Base-by-base conservation (phyloP, 92 coral and sea anemone species). In the Paragorgia papillata region DNA sequence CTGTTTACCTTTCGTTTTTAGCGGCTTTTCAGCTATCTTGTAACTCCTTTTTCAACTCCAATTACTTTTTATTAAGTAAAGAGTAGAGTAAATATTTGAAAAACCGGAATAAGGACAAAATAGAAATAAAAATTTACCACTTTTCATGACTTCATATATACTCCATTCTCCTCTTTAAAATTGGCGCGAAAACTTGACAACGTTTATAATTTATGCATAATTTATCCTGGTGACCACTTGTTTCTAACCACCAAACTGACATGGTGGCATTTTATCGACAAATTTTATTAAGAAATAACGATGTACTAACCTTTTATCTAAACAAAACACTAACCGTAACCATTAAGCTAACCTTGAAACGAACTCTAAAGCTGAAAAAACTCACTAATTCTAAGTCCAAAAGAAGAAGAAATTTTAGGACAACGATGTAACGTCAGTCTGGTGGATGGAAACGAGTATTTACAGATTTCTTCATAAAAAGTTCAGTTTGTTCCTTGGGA, bases 151-250 rank as follows among this genome's bases (percentile, higher is more conserved):
- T 40, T 21, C 14, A 18, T 3, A 19, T 4, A 17, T 7, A 1
- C 49, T 49, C 33, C 13, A 5, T 50, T 33, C 14, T 30, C 22
- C 25, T 26, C 17, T 51, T 30, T 51, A 3, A 24, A 49, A 49
- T 71, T 71, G 64, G 78, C 78, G 78, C 44, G 78, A 71, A 71
- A 71, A 71, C n/a, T 32, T 18, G 28, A 5, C 14, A 14, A 34
- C 9, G n/a, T 31, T 54, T 31, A 13, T 55, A 71, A 71, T 71
- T 71, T 55, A 71, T 71, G 64, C 78, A n/a, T 33, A 46, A 14
- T 8, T 46, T 31, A 21, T 34, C 12, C 15, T 18, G 22, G 21
- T 9, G 6, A 20, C 7, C 0, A 20, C 40, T 66, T 40, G 29
- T 5, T 34, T 58, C 8, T 22, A n/a, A 22, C 48, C 54, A 9